These are phyloP conservation scores for Tapirus indicus DNA, from an alignment of 2,797 vertebrate genomes.

Conservation along the genomic window DNA sequence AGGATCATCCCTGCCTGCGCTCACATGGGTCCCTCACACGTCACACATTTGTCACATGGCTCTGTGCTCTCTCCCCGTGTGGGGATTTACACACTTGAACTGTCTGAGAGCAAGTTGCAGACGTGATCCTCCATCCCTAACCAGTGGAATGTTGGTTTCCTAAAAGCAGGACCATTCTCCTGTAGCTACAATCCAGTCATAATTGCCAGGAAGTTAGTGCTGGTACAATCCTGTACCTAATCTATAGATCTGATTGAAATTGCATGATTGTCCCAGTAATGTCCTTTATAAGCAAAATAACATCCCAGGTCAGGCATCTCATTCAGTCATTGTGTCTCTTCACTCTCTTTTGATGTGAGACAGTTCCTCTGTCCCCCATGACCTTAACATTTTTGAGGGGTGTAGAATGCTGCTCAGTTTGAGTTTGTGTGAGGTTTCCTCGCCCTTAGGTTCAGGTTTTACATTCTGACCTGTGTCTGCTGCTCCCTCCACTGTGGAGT, in stretches of 20 bases:
- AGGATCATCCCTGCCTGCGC: background rate
- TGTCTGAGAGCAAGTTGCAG: background rate
- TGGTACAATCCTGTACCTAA: fast-evolving
- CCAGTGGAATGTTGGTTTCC: background rate
- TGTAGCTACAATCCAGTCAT: fast-evolving
- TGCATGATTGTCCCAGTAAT: fast-evolving
- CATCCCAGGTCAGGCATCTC: fast-evolving
- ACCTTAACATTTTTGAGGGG: background rate
- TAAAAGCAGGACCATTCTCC: background rate
- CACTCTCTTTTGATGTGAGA: background rate
- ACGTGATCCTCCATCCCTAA: background rate
- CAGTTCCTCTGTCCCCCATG: background rate
- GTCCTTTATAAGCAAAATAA: background rate
- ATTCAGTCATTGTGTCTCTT: background rate
- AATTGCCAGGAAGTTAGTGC: fast-evolving
- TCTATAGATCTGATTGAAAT: no score
- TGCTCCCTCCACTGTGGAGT: background rate
- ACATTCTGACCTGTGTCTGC: background rate
- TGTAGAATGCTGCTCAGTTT: fast-evolving
- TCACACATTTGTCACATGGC: fast-evolving
- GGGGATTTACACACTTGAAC: fast-evolving
- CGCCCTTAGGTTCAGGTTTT: background rate
- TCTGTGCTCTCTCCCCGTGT: background rate
- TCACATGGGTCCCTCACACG: background rate
- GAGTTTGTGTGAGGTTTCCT: background rate